Conservation (phyloP, 2,113 vertebrate genomes). For the Thermophis baileyi region DNA sequence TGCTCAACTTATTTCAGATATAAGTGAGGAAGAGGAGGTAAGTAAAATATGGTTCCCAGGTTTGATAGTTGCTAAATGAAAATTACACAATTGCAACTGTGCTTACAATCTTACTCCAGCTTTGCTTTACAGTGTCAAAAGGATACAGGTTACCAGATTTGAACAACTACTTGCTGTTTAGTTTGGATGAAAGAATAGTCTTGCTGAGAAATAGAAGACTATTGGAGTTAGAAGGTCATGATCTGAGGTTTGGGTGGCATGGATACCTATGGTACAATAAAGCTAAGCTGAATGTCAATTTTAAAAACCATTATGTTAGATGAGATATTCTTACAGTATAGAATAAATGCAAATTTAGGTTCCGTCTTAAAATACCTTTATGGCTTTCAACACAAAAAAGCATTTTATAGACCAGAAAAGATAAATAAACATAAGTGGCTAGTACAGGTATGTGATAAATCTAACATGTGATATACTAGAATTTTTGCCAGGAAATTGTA, state of each 20-base stretch:
- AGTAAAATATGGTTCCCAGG: neutral
- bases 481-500: too few relatives aligned
- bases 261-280: neutral
- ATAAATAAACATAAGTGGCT: too few relatives aligned
- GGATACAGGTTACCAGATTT: neutral
- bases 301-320: neutral
- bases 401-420: too few relatives aligned
- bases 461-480: too few relatives aligned
- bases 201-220: neutral
- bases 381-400: too few relatives aligned
- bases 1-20: accelerated
- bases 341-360: neutral
- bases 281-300: neutral
- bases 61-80: neutral
- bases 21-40: neutral
- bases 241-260: neutral
- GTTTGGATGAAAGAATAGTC: neutral
- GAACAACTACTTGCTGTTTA: neutral
- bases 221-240: neutral
- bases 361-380: too few relatives aligned
- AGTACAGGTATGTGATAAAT: too few relatives aligned
- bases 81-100: neutral
- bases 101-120: neutral
- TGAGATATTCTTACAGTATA: neutral
- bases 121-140: neutral